Conservation (phyloP, 2,113 vertebrate genomes). For the Sapajus apella region DNA sequence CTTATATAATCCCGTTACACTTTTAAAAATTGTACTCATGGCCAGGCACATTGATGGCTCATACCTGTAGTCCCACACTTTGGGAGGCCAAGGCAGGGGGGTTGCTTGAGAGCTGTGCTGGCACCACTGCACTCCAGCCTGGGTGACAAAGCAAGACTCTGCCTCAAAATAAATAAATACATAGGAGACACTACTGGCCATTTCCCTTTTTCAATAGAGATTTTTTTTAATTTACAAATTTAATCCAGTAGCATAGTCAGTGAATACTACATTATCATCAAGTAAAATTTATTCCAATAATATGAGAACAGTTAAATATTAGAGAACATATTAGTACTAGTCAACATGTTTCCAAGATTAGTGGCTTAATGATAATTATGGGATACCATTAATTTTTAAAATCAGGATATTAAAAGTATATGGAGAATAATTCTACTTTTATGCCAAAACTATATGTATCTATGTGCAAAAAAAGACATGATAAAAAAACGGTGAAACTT, state of each 20-base stretch:
- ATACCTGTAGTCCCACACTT: no score
- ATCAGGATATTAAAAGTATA: background rate
- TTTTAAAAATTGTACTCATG: background rate
- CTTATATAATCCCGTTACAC: background rate
- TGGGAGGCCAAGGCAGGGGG: no score
- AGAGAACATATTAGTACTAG: background rate
- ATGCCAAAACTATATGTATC: background rate
- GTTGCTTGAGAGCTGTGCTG: no score
- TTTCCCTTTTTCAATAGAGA: background rate
- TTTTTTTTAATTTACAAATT: conserved; percentile 17
- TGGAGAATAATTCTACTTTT: background rate
- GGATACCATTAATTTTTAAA: conserved; percentile 6
- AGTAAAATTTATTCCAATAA: conserved; percentile 2
- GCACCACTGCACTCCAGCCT: no score
- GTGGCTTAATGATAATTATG: background rate
- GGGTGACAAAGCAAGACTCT: no score
- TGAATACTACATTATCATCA: background rate
- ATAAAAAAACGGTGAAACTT: background rate
- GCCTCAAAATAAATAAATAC: no score
- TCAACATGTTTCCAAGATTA: background rate
- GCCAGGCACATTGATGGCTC: no score
- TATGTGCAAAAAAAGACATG: background rate
- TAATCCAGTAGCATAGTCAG: background rate
- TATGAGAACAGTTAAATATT: background rate
- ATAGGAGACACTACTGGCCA: background rate